Base-by-base conservation (phyloP, 2,888 invertebrate genomes). In the Heliothis peltigera region DNA sequence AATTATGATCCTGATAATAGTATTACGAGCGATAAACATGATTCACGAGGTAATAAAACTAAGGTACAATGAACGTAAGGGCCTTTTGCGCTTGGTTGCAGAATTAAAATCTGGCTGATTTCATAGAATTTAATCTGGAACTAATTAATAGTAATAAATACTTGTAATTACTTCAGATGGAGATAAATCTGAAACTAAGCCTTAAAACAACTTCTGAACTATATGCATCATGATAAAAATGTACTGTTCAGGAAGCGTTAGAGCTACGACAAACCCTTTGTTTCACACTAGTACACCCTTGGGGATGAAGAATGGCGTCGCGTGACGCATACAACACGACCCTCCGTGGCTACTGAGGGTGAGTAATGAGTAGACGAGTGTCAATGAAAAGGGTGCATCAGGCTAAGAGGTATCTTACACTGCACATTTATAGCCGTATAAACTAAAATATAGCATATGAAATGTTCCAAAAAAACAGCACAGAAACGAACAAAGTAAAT, bases 261-360 rank as follows among this genome's bases (percentile, higher is more conserved):
- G 19, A 39, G 5, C 21, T 22, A n/a, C 52, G 28, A 47, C 49
- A 25, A n/a, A 22, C 0, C 21, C 39, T 59, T 46, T 73, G 53
- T 51, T 74, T 73, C 17, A 43, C 43, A 65, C 6, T 18, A 72
- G 42, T 48, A 52, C 48, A 21, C 48, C 49, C 60, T 15, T 28
- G 59, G 53, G 51, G 18, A 21, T n/a, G n/a, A 18, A 15, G 12
- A 22, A 4, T 21, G 18, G 43, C 52, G 42, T 56, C 19, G 35
- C 18, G 18, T 46, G 21, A 52, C 52, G 22, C 32, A 32, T 12
- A 54, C 15, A 32, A 39, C n/a, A 28, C 42, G 39, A 57, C 25
- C 22, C 47, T 8, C 25, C 18, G 21, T 32, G 10, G 35, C 32
- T 42, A 74, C 46, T n/a, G 15, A 66, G 54, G 44, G 48, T 25